A percentile compares a stretch with the other conserved stretches of the same genome.
phyloP scores from a whole-genome alignment of 1,140 invertebrate species.

The Drosophila mauritiana region DNA sequence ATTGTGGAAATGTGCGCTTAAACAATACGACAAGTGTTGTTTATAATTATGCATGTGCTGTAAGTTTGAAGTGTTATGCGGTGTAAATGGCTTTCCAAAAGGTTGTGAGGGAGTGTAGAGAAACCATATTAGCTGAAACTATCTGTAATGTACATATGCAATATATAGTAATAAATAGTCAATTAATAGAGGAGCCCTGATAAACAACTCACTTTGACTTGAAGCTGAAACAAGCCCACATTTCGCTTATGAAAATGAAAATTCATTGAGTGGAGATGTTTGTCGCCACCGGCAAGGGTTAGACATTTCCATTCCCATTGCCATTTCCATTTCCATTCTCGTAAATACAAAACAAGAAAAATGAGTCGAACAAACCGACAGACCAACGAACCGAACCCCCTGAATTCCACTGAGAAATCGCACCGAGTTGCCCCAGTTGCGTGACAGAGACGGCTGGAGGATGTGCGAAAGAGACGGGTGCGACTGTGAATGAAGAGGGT shows the following conservation, averaged over 20 bases:
- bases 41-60: not conserved
- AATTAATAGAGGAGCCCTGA: not conserved
- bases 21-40: conserved; percentile 13
- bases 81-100: too few species aligned
- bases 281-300: conserved; percentile 30
- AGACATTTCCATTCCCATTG: conserved; percentile 4
- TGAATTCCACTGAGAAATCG: conserved; percentile 28
- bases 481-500: conserved; percentile 25
- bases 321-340: not conserved
- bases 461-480: conserved; percentile 1
- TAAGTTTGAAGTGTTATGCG: not conserved
- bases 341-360: conserved; percentile 31
- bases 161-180: too few species aligned
- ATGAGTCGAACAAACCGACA: conserved; percentile 8
- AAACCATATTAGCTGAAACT: not conserved
- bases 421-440: conserved; percentile 35
- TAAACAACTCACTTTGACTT: conserved; percentile 10
- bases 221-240: conserved; percentile 37
- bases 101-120: not conserved
- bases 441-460: conserved; percentile 24
- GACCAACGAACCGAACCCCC: not conserved
- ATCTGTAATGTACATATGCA: not conserved
- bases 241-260: conserved; percentile 57
- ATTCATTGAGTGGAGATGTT: conserved; percentile 46
- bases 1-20: conserved; percentile 31